Percentiles rank a stretch among this genome's conserved stretches.
Evolutionary conservation across 2,888 invertebrate species (phyloP).

Genomic region (Arrhopalites spinosus): DNA sequence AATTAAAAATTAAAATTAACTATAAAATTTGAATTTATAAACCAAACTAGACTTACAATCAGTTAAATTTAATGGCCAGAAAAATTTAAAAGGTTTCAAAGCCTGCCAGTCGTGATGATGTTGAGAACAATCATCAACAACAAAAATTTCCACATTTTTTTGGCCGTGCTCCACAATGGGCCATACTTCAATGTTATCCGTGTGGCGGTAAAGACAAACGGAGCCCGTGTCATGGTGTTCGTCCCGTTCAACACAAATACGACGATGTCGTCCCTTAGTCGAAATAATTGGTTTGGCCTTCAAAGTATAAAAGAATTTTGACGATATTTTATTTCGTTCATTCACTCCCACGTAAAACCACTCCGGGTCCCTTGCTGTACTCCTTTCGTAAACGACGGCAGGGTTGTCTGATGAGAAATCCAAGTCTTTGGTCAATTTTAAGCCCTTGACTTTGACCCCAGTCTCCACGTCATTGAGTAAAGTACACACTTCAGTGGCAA

Average conservation of each 20-base stretch:
- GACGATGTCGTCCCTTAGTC: conserved; percentile 16
- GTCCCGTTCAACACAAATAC: conserved; percentile 43
- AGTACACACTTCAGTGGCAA: conserved; percentile 48
- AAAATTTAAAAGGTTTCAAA: background rate
- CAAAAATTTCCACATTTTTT: background rate
- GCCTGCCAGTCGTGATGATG: background rate
- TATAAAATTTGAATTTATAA: background rate
- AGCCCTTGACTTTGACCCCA: conserved; percentile 38
- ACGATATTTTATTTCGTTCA: conserved; percentile 25
- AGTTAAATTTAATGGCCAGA: conserved; percentile 10
- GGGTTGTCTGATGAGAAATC: no score
- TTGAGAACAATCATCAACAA: background rate
- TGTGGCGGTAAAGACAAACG: conserved; percentile 24
- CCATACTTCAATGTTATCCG: conserved; percentile 42
- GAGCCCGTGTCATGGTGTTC: conserved; percentile 1
- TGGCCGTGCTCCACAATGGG: background rate
- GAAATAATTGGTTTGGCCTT: conserved; percentile 40
- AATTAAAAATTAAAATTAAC: background rate
- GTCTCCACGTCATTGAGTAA: conserved; percentile 36
- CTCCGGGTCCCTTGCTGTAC: conserved; percentile 19
- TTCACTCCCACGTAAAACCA: conserved; percentile 40
- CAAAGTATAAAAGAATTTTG: conserved; percentile 39
- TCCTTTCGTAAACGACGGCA: conserved; percentile 34
- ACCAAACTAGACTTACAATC: conserved; percentile 19
- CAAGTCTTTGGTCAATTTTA: conserved; percentile 43